Conservation (phyloP, 2,797 vertebrate species). For the Triplophysa bombifrons region DNA sequence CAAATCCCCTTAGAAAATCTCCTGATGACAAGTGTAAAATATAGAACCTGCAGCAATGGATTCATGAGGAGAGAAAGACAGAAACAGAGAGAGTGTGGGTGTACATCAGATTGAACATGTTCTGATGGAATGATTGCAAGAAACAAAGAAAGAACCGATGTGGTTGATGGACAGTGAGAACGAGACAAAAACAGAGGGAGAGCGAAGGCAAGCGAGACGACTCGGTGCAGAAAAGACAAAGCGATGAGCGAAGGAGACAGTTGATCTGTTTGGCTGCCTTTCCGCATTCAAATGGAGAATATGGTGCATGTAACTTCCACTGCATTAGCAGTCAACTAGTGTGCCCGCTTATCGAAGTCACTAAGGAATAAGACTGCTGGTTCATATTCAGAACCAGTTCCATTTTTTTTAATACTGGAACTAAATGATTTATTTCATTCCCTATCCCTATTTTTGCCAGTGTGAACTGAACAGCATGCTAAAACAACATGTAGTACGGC, state of each 20-base stretch:
- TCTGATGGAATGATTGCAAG: constrained; percentile 20
- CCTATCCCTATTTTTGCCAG: not conserved
- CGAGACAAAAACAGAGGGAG: not conserved
- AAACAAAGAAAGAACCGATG: constrained; percentile 10
- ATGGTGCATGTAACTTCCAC: not conserved
- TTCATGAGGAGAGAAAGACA: not conserved
- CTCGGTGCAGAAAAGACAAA: not conserved
- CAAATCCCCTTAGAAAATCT: constrained; percentile 20
- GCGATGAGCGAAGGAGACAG: not conserved
- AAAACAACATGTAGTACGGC: not conserved
- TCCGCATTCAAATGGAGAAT: not conserved
- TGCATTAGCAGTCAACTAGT: not conserved
- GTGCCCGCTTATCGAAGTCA: not conserved
- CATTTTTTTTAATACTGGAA: not conserved
- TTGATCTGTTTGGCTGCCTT: not conserved
- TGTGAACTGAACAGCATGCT: not conserved
- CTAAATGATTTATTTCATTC: not conserved
- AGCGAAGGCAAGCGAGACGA: not conserved
- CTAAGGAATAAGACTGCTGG: not conserved
- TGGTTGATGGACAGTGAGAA: constrained; percentile 26
- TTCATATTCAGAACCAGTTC: not conserved
- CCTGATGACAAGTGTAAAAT: constrained; percentile 34
- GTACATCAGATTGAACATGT: constrained; percentile 28
- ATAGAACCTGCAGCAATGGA: constrained; percentile 30
- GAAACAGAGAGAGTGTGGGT: constrained; percentile 15